These are phyloP conservation scores for Megastigmus dorsalis DNA, from an alignment of 2,888 invertebrate genomes.

Conservation along the genomic window DNA sequence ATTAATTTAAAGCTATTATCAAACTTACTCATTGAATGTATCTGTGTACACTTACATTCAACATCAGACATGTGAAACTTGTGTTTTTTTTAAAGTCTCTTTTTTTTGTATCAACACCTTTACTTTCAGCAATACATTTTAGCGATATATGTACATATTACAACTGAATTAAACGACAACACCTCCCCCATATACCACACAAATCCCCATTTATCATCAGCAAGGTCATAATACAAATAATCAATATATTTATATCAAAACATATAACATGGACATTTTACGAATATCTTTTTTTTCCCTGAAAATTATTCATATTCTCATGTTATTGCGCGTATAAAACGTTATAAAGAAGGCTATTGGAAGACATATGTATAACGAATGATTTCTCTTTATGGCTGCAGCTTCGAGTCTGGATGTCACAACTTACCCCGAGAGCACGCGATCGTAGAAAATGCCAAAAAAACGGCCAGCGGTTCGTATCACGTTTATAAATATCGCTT, in stretches of 20 bases:
- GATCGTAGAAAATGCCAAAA: constrained; percentile 73
- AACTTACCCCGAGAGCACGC: constrained; percentile 70
- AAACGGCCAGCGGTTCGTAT: constrained; percentile 73
- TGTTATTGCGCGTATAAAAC: constrained; percentile 28
- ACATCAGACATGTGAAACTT: too few species aligned
- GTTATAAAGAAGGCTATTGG: too few species aligned
- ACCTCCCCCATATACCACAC: neutral
- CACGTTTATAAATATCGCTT: constrained; percentile 53
- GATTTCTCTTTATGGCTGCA: constrained; percentile 66
- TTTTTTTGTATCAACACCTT: too few species aligned
- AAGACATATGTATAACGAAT: constrained; percentile 52
- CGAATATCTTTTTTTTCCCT: neutral
- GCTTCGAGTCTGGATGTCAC: constrained; percentile 72
- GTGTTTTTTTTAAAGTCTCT: too few species aligned
- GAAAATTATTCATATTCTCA: neutral
- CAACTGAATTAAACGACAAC: too few species aligned
- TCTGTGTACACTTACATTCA: too few species aligned
- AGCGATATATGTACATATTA: too few species aligned
- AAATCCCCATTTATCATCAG: constrained; percentile 1
- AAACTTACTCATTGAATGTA: too few species aligned
- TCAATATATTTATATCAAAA: neutral
- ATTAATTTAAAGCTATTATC: too few species aligned
- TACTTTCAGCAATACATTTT: too few species aligned
- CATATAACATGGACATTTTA: neutral
- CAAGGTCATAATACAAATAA: constrained; percentile 12